Base-by-base conservation (phyloP, 1,140 invertebrate species). In the Anoplophora glabripennis region DNA sequence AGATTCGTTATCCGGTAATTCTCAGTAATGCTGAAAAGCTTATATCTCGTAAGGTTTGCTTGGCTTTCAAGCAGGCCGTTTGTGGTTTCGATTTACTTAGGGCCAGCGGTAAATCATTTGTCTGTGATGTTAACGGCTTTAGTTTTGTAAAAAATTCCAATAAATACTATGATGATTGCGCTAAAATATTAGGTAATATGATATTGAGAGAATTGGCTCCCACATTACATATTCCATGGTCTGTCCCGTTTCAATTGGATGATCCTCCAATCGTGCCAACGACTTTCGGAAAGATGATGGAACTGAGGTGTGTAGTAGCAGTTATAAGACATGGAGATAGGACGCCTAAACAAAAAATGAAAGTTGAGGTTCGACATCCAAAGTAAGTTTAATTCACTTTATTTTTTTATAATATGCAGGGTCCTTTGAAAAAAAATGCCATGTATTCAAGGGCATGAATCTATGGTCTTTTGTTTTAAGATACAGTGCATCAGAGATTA, bases 311-410 rank as follows among this genome's bases (percentile, higher is more conserved):
- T 78, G 96, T 99, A 0, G 93, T 98, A 21, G 96, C 92, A n/a
- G 92, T 99, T 0, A 99, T 99, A 51, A 78, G 98, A 65, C 98
- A 99, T 73, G 98, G 97, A 0, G 98, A 99, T 77, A 81, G 98
- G 68, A 99, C 97, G 9, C 98, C 98, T 0, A 99, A 99, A 77
- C 98, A 99, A 78, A 99, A 99, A 79, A 99, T 99, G 96, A 99
- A 99, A 79, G 95, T 99, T 68, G 96, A 99, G 84, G 96, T 99
- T n/a, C 85, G 95, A 56, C 94, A 99, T 85, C 92, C 89, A 28
- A 96, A 96, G 89, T 97, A 78, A 82, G 83, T 56, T 4, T 28
- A 28, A 28, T 28, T 28, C 21, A 28, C 5, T 28, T 28, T 28
- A 3, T 28, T 3, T 28, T 33, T n/a, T 51, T 3, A 34, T 18